These are phyloP conservation scores for Holocentrus rufus DNA, from an alignment of 2,797 vertebrate genomes.

Conservation along the genomic window DNA sequence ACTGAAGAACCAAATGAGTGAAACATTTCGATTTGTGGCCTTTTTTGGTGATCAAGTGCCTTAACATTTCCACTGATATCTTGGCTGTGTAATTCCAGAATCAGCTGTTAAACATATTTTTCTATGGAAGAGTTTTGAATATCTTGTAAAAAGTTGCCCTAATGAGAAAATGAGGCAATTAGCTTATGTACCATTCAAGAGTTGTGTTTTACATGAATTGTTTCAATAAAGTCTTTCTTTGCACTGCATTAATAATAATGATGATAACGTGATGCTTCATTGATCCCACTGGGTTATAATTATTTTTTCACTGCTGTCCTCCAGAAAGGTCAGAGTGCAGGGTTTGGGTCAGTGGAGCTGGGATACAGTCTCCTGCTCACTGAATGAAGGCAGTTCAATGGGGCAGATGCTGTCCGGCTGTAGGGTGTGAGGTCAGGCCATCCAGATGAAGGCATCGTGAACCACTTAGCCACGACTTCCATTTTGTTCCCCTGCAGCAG, in stretches of 20 bases:
- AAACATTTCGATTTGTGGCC: slow-evolving; percentile 66
- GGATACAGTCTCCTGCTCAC: too few species aligned
- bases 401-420: background rate
- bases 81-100: slow-evolving; percentile 74
- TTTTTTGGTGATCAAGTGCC: slow-evolving; percentile 80
- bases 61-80: slow-evolving; percentile 79
- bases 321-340: too few species aligned
- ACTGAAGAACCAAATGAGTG: slow-evolving; percentile 76
- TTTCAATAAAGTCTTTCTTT: slow-evolving; percentile 80
- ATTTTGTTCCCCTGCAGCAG: slow-evolving; percentile 12
- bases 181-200: slow-evolving; percentile 68
- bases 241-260: slow-evolving; percentile 61
- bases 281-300: background rate
- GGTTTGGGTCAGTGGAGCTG: too few species aligned
- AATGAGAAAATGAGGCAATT: slow-evolving; percentile 69
- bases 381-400: background rate
- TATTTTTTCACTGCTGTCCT: background rate
- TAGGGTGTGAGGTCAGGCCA: background rate
- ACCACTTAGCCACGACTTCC: slow-evolving; percentile 15
- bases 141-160: slow-evolving; percentile 60
- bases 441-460: background rate
- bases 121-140: slow-evolving; percentile 76
- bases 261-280: background rate
- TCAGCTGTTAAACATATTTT: slow-evolving; percentile 78
- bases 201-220: slow-evolving; percentile 66